Evolutionary conservation across 2,888 invertebrate genomes (phyloP).

Genomic region (Pycnomerus fuliginosus): DNA sequence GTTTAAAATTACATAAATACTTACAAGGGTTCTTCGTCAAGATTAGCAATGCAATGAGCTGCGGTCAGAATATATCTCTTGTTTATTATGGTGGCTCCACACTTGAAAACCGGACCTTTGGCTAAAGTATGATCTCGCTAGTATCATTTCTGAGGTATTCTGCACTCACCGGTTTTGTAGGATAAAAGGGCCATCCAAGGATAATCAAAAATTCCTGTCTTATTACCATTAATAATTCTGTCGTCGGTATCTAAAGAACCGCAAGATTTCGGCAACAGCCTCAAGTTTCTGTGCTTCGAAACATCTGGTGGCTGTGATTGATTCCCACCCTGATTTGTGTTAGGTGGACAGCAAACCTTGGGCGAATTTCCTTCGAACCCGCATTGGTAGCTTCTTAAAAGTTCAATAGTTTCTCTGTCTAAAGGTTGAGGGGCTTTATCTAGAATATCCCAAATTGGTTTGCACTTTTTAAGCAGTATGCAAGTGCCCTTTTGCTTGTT

Average conservation of each 20-base stretch:
- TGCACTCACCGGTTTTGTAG: slow-evolving; percentile 48
- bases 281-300: slow-evolving; percentile 44
- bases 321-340: background rate
- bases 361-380: slow-evolving; percentile 49
- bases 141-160: background rate
- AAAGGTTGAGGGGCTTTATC: slow-evolving; percentile 28
- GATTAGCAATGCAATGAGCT: slow-evolving; percentile 57
- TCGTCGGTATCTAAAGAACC: slow-evolving; percentile 56
- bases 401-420: slow-evolving; percentile 10
- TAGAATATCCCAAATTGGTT: slow-evolving; percentile 26
- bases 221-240: slow-evolving; percentile 62
- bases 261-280: slow-evolving; percentile 54
- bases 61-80: slow-evolving; percentile 59
- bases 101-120: background rate
- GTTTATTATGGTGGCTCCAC: slow-evolving; percentile 52
- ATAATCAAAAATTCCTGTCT: slow-evolving; percentile 63
- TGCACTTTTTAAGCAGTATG: slow-evolving; percentile 38
- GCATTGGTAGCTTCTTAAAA: slow-evolving; percentile 40
- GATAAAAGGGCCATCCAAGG: slow-evolving; percentile 77
- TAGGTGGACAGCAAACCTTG: slow-evolving; percentile 25
- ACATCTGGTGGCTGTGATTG: slow-evolving; percentile 46
- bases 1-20: background rate
- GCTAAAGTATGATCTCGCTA: background rate
- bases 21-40: slow-evolving; percentile 31
- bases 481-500: slow-evolving; percentile 45